Evolutionary conservation across 2,888 invertebrate species (phyloP), one percentile per base, ranked within the genome.

Genomic region (Byasa hedistus): DNA sequence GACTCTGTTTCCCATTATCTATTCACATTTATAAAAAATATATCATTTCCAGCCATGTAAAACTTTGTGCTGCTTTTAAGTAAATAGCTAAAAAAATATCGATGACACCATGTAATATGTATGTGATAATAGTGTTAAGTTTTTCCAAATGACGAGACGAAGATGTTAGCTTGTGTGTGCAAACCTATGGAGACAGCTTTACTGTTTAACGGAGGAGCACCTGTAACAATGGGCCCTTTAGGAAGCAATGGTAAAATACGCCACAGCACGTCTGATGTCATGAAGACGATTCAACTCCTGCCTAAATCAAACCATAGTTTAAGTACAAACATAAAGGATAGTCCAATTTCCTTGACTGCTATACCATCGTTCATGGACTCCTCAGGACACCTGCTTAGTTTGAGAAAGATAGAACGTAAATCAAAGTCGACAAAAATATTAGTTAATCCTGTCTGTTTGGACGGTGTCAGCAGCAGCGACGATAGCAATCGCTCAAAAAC

Each of bases 131-230:
- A 84, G 81, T 81, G 72, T 73, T 81, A 83, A 77, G 76, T 77
- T 75, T 76, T 72, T 70, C 68, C 56, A 72, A 75, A 83, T 84
- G 86, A 83, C 75, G 68, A 69, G 72, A 79, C 83, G 74, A 92
- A 89, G 86, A 94, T 94, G 94, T 89, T 94, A 89, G 94, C 94
- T 79, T 94, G 94, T 88, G 94, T 94, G 74, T 94, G 94, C 83
- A 94, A 94, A 81, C 94, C 94, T 69, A 88, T 92, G 73, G 94
- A 94, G 78, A 93, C 93, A 71, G 91, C 91, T 65, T 79, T 92
- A 77, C 81, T 92, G 69, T 92, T 90, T 79, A 90, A 89, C 84
- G 92, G 92, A 80, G 91, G 91, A 77, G 86, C 89, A 76, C 88
- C 92, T 79, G 79, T 92, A 80, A 79, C 92, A 80, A 89, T 92